Evolutionary conservation across 1,140 invertebrate genomes (phyloP), one percentile per base, ranked within the genome.

Genomic region (Diuraphis noxia): DNA sequence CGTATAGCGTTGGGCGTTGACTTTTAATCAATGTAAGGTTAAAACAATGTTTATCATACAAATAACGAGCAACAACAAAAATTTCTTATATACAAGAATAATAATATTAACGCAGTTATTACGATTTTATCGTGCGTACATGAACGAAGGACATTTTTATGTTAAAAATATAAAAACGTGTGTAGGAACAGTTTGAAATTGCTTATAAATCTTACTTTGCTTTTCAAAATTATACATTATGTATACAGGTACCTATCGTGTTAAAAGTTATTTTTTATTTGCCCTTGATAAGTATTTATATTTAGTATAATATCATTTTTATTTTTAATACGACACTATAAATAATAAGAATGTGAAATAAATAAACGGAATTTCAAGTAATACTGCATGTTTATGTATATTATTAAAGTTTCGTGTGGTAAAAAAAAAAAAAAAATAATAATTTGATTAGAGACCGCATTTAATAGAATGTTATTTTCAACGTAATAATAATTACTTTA

Each of bases 31-130:
- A 84, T 84, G 40, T 84, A 84, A 84, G 79, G 82, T 84, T 84
- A 81, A 84, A 84, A 84, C 82, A 84, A 84, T 84, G 82, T 84
- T 84, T 84, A 82, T 84, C n/a, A 43, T 84, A 43, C 41, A 34
- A 84, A 84, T 43, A 84, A 19, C 41, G 40, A 84, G 30, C 9
- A 7, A 34, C 17, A 79, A 79, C 34, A 79, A 81, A 81, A 8
- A 81, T 40, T 81, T 81, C 79, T 81, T 25, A 81, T 9, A 40
- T 9, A 81, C 36, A 25, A 9, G 38, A 81, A 38, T 38, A 38
- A 36, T 79, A 79, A 23, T 30, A 36, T 36, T 79, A 79, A 72
- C 34, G 56, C 56, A 72, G n/a, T 36, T 81, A 81, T 40, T 38
- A 38, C n/a, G 79, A 81, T 40, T 81, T 81, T 38, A 81, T 81